Conservation (phyloP, 2,888 invertebrate species). For the Saturnia japonica region DNA sequence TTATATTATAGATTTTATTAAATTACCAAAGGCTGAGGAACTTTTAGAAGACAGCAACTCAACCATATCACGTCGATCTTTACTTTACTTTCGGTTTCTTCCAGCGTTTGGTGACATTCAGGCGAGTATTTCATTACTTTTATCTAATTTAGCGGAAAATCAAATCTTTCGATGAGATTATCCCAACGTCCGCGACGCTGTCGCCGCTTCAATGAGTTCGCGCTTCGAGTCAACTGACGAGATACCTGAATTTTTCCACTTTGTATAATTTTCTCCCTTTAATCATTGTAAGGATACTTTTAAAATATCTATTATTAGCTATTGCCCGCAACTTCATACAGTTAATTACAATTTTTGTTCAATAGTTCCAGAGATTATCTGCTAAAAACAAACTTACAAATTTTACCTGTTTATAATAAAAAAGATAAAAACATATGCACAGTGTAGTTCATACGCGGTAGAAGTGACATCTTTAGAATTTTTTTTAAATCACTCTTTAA, state of each 20-base stretch:
- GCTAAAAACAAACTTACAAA: too few species aligned
- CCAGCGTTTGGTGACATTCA: slow-evolving; percentile 47
- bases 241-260: slow-evolving; percentile 34
- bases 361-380: too few species aligned
- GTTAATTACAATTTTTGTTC: too few species aligned
- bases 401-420: too few species aligned
- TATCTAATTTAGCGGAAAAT: slow-evolving; percentile 80
- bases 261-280: slow-evolving; percentile 4
- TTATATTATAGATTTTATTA: too few species aligned
- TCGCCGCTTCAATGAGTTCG: slow-evolving; percentile 43
- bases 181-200: slow-evolving; percentile 57
- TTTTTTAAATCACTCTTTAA: too few species aligned
- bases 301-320: background rate
- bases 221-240: slow-evolving; percentile 36
- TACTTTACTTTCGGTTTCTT: slow-evolving; percentile 33
- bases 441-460: too few species aligned
- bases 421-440: too few species aligned
- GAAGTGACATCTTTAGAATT: too few species aligned
- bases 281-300: background rate
- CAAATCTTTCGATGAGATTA: slow-evolving; percentile 79
- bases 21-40: background rate
- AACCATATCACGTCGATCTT: slow-evolving; percentile 24
- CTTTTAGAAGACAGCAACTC: slow-evolving; percentile 33
- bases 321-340: too few species aligned
- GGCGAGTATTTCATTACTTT: slow-evolving; percentile 77